Percentiles rank a stretch among this genome's conserved stretches.
Evolutionary conservation across 2,888 invertebrate species (phyloP).

Genomic region (Drosophila niveifrons): DNA sequence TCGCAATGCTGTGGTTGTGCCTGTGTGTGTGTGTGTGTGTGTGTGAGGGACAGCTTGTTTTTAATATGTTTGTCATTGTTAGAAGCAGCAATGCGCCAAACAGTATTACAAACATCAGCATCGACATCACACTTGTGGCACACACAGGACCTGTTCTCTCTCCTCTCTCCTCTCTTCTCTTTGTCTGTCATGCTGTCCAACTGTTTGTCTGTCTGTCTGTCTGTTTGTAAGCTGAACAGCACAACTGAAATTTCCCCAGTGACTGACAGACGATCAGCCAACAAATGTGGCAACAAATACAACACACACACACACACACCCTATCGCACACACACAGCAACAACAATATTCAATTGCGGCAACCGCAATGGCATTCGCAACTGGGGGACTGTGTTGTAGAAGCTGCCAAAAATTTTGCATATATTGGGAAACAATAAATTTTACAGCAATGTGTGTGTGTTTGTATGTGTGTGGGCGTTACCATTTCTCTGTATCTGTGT

Average conservation of each 20-base stretch:
- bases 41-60: slow-evolving; percentile 46
- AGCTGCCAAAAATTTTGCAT: slow-evolving; percentile 70
- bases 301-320: slow-evolving; percentile 12
- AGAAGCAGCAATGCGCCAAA: slow-evolving; percentile 60
- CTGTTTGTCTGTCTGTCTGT: slow-evolving; percentile 8
- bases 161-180: neutral
- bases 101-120: slow-evolving; percentile 58
- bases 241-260: slow-evolving; percentile 75
- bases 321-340: slow-evolving; percentile 2
- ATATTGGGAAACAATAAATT: slow-evolving; percentile 81
- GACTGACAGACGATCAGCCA: slow-evolving; percentile 74
- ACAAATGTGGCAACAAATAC: slow-evolving; percentile 57
- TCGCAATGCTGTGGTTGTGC: slow-evolving; percentile 12
- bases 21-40: slow-evolving; percentile 9
- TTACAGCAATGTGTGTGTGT: slow-evolving; percentile 53
- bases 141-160: slow-evolving; percentile 33
- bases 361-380: slow-evolving; percentile 63
- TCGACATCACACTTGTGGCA: slow-evolving; percentile 59
- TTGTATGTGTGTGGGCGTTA: slow-evolving; percentile 29
- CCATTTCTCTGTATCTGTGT: slow-evolving; percentile 22
- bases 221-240: slow-evolving; percentile 41
- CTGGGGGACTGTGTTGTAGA: slow-evolving; percentile 35
- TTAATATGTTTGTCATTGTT: slow-evolving; percentile 76
- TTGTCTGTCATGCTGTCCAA: neutral
- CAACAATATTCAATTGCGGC: slow-evolving; percentile 69